These are phyloP conservation scores for Chelmon rostratus DNA, from an alignment of 2,797 vertebrate species.

Conservation along the genomic window DNA sequence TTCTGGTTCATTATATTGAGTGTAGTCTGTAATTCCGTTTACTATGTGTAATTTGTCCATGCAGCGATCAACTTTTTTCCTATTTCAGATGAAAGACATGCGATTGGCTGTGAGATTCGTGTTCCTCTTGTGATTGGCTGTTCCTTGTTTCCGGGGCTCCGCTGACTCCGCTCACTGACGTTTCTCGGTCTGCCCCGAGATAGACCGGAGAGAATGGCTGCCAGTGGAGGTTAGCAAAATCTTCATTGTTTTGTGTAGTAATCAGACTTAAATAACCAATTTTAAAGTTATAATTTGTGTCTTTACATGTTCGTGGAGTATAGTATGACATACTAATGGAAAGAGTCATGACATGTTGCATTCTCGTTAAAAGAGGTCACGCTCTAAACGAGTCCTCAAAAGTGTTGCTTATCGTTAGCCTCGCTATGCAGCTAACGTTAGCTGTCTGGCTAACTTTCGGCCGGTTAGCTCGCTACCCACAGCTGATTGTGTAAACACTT, in stretches of 20 bases:
- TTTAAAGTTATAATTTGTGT: slow-evolving; percentile 56
- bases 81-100: slow-evolving; percentile 29
- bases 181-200: slow-evolving; percentile 83
- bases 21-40: not conserved
- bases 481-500: slow-evolving; percentile 84
- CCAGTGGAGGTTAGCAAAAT: slow-evolving; percentile 89
- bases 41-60: slow-evolving; percentile 30
- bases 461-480: slow-evolving; percentile 75
- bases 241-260: slow-evolving; percentile 74
- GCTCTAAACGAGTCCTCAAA: slow-evolving; percentile 68
- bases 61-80: slow-evolving; percentile 52
- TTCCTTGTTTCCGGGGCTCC: slow-evolving; percentile 85
- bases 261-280: slow-evolving; percentile 47
- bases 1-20: not conserved
- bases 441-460: slow-evolving; percentile 78
- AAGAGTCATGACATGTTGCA: slow-evolving; percentile 44
- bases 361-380: slow-evolving; percentile 39
- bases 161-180: slow-evolving; percentile 75
- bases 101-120: slow-evolving; percentile 73
- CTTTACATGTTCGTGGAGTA: not conserved
- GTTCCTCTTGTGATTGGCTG: slow-evolving; percentile 77
- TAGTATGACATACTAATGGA: not conserved
- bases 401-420: slow-evolving; percentile 72
- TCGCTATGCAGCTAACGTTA: slow-evolving; percentile 69
- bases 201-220: slow-evolving; percentile 91